Percentiles rank a stretch among this genome's conserved stretches.
Conservation (phyloP, 2,797 vertebrate genomes). For the Myoxocephalus aenaeus region DNA sequence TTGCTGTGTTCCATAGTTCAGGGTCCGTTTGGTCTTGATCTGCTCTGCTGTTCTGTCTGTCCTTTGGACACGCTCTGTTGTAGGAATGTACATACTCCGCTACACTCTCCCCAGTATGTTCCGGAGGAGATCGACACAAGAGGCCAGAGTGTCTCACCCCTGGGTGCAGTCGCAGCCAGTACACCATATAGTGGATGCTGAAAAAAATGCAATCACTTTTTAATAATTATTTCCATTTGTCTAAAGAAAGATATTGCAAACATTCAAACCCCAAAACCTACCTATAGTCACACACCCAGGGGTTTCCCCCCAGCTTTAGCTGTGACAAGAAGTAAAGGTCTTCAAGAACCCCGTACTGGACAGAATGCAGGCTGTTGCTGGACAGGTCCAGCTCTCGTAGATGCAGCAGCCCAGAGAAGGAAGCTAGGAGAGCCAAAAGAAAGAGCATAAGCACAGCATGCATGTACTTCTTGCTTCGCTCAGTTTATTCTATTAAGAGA, state of each 20-base stretch:
- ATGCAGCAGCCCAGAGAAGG: slow-evolving; percentile 76
- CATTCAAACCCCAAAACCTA: slow-evolving; percentile 42
- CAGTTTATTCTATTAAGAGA: slow-evolving; percentile 12
- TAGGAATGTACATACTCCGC: slow-evolving; percentile 90
- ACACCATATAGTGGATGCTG: slow-evolving; percentile 94
- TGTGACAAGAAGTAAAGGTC: slow-evolving; percentile 92
- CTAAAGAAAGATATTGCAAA: background rate
- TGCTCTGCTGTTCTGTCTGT: slow-evolving; percentile 79
- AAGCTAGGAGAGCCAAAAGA: slow-evolving; percentile 51
- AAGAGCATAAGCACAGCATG: background rate
- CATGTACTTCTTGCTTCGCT: slow-evolving; percentile 17
- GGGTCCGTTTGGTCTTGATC: slow-evolving; percentile 61
- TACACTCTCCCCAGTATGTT: slow-evolving; percentile 88
- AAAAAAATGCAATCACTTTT: slow-evolving; percentile 1
- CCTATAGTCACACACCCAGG: slow-evolving; percentile 93
- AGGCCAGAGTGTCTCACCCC: slow-evolving; percentile 88
- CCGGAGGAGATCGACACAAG: slow-evolving; percentile 87
- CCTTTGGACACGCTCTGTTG: slow-evolving; percentile 91
- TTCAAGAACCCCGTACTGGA: slow-evolving; percentile 92
- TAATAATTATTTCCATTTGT: background rate
- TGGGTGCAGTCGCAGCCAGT: slow-evolving; percentile 92
- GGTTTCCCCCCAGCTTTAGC: slow-evolving; percentile 90
- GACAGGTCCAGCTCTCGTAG: slow-evolving; percentile 89
- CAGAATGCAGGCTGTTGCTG: slow-evolving; percentile 87
- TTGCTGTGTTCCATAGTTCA: slow-evolving; percentile 75